A percentile compares a stretch with the other conserved stretches of the same genome.
Evolutionary conservation across 2,113 vertebrate species (phyloP).

Genomic region (Phylloscopus whistleri): DNA sequence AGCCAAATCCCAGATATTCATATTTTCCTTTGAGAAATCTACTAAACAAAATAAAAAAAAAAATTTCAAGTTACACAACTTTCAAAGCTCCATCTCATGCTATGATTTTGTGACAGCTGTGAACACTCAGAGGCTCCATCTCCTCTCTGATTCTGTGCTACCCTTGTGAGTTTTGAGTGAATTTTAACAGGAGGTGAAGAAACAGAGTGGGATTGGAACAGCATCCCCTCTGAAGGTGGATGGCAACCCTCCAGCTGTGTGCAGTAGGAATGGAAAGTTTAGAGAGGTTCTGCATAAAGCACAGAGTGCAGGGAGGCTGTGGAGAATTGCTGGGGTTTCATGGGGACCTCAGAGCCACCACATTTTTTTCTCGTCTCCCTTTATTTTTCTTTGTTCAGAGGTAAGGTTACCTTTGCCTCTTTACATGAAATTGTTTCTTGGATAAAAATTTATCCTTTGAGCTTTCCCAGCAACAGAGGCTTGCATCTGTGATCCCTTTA

Average conservation of each 20-base stretch:
- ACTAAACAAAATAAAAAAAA: not conserved
- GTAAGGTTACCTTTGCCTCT: not conserved
- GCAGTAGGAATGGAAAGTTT: not conserved
- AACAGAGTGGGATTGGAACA: not conserved
- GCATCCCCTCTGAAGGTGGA: not conserved
- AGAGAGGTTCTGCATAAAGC: not conserved
- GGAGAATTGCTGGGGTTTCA: not conserved
- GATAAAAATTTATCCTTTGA: not conserved
- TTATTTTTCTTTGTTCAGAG: not conserved
- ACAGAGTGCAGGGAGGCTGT: not conserved
- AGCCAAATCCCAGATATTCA: not conserved
- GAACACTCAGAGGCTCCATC: not conserved
- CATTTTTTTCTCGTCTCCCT: not conserved
- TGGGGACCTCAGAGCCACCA: not conserved
- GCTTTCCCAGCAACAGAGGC: not conserved
- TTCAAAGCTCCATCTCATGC: not conserved
- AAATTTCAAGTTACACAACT: not conserved
- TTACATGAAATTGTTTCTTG: not conserved
- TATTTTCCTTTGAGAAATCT: not conserved
- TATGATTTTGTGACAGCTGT: not conserved
- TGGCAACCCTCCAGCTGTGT: not conserved
- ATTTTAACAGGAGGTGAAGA: not conserved
- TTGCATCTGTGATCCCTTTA: not conserved
- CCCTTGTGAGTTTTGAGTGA: not conserved
- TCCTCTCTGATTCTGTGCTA: not conserved